Evolutionary conservation across 2,797 vertebrate species (phyloP).

Genomic region (Alcedo quadribrachys): DNA sequence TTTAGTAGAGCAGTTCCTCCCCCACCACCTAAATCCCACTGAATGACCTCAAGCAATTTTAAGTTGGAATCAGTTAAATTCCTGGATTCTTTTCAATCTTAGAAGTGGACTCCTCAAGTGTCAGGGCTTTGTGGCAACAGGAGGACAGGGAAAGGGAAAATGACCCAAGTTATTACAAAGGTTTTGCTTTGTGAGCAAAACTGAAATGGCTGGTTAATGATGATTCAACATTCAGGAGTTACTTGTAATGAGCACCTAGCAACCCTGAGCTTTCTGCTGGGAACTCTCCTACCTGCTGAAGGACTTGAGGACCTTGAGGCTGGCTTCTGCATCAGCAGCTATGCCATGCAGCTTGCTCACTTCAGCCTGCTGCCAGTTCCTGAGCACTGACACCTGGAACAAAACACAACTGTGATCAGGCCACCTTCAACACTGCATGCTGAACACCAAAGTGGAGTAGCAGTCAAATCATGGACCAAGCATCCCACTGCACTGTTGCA

Average conservation of each 20-base stretch:
- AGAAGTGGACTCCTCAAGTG: neutral
- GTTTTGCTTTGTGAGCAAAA: neutral
- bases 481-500: neutral
- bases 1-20: neutral
- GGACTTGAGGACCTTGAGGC: conserved; percentile 76
- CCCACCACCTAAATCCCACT: neutral
- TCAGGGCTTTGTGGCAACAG: neutral
- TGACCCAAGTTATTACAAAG: fast-evolving
- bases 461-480: neutral
- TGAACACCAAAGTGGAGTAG: neutral
- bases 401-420: neutral
- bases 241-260: neutral
- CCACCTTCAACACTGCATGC: neutral
- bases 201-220: neutral
- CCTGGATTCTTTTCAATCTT: neutral
- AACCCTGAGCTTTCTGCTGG: neutral
- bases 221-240: neutral
- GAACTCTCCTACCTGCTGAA: conserved; percentile 72
- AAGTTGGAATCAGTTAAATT: neutral
- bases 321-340: conserved; percentile 68
- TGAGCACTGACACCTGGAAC: conserved; percentile 80
- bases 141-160: neutral
- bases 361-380: conserved; percentile 74
- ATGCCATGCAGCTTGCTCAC: conserved; percentile 68
- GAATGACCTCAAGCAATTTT: neutral